Percentiles rank a stretch among this genome's conserved stretches.
These are phyloP conservation scores for Epirrhoe alternata DNA, from an alignment of 2,888 invertebrate species.

Conservation along the genomic window DNA sequence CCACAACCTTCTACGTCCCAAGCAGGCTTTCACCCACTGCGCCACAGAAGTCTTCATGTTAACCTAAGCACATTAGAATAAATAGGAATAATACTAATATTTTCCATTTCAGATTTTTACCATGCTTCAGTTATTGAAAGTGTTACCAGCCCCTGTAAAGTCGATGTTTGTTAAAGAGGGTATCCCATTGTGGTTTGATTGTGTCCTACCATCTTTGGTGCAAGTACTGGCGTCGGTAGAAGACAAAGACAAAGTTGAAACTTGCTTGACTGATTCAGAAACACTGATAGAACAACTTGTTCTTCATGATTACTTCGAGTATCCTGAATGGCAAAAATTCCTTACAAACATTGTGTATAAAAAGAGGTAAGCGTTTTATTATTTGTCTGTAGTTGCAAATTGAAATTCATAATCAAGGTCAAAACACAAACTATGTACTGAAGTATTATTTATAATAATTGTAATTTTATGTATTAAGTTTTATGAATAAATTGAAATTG, in stretches of 20 bases:
- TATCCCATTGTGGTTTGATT: constrained; percentile 76
- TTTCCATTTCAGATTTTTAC: constrained; percentile 41
- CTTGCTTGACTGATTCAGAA: constrained; percentile 66
- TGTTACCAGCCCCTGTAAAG: constrained; percentile 63
- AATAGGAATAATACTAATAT: neutral
- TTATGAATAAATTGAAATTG: no score
- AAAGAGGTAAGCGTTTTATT: constrained; percentile 59
- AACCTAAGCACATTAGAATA: no score
- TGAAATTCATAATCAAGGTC: no score
- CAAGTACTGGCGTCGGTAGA: neutral
- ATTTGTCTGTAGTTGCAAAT: no score
- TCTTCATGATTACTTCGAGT: constrained; percentile 64
- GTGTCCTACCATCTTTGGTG: constrained; percentile 76
- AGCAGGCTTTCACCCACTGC: no score
- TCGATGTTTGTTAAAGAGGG: constrained; percentile 66
- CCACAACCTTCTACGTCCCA: no score
- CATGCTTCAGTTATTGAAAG: constrained; percentile 58
- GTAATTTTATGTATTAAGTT: no score
- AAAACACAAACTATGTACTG: no score
- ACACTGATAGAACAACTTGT: constrained; percentile 70
- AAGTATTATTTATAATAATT: no score
- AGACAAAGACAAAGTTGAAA: constrained; percentile 6
- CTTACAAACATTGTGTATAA: constrained; percentile 67
- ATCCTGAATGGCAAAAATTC: constrained; percentile 69
- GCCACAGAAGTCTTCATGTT: no score